Evolutionary conservation across 2,888 invertebrate species (phyloP).

Genomic region (Diaperis boleti): DNA sequence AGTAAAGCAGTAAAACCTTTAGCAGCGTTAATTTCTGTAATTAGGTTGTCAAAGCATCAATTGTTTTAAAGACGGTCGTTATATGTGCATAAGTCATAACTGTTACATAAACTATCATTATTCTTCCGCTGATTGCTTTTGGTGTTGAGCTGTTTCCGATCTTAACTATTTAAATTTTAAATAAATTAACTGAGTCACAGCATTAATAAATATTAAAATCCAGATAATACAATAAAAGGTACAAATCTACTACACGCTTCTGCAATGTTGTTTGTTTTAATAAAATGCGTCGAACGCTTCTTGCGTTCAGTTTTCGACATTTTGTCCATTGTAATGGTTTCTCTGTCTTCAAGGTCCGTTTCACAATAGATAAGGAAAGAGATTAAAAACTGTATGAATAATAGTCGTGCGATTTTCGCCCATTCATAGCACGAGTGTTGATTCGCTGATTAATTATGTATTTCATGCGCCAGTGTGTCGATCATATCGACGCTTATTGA

Average conservation of each 20-base stretch:
- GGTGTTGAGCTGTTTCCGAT: no score
- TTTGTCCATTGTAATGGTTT: conserved; percentile 48
- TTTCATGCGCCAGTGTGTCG: conserved; percentile 21
- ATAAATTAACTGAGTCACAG: background rate
- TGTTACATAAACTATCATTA: conserved; percentile 1
- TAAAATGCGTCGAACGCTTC: conserved; percentile 20
- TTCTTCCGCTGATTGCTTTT: background rate
- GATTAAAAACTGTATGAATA: conserved; percentile 33
- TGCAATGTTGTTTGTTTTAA: background rate
- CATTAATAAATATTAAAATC: conserved; percentile 8
- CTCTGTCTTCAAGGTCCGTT: conserved; percentile 51
- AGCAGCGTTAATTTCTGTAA: conserved; percentile 13
- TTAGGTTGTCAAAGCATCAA: background rate
- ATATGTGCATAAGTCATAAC: no score
- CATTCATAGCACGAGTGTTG: conserved; percentile 37
- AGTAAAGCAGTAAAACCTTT: background rate
- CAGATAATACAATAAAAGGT: background rate
- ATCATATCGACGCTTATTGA: background rate
- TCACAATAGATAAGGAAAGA: conserved; percentile 45
- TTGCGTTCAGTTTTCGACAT: conserved; percentile 40
- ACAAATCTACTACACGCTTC: background rate
- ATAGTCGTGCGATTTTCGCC: conserved; percentile 40
- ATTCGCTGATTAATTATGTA: conserved; percentile 39
- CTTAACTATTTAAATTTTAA: background rate
- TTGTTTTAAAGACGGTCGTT: background rate